Evolutionary conservation across 2,888 invertebrate species (phyloP).

Genomic region (Sipha maydis): DNA sequence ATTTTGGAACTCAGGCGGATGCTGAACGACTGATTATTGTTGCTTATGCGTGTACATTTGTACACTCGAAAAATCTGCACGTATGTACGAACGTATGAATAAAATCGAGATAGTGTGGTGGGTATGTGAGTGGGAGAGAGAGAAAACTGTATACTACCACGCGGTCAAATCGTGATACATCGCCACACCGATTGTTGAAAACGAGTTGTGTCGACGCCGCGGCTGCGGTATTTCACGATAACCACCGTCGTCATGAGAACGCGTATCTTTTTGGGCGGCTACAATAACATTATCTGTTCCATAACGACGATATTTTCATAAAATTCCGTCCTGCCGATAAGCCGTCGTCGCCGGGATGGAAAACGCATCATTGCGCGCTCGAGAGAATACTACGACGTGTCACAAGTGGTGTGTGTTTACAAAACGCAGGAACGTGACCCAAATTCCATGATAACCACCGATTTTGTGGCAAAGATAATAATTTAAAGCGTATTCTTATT

Average conservation of each 20-base stretch:
- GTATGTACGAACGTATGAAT: background rate
- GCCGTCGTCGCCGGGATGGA: background rate
- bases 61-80: background rate
- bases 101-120: background rate
- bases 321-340: conserved; percentile 20
- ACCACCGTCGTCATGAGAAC: conserved; percentile 21
- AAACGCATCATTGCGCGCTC: background rate
- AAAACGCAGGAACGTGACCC: conserved; percentile 17
- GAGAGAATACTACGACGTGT: background rate
- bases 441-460: conserved; percentile 3
- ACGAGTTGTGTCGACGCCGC: conserved; percentile 23
- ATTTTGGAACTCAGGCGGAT: conserved; percentile 22
- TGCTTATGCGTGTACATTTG: background rate
- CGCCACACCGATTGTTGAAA: conserved; percentile 10
- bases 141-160: no score
- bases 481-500: background rate
- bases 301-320: background rate
- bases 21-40: background rate
- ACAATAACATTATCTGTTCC: background rate
- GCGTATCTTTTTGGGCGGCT: background rate
- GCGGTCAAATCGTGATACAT: conserved; percentile 37
- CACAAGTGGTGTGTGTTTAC: conserved; percentile 2
- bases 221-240: conserved; percentile 7
- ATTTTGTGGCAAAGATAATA: background rate
- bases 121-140: background rate